These are phyloP conservation scores for Brachionus rotundiformis DNA, from an alignment of 1,140 invertebrate genomes.

Conservation along the genomic window DNA sequence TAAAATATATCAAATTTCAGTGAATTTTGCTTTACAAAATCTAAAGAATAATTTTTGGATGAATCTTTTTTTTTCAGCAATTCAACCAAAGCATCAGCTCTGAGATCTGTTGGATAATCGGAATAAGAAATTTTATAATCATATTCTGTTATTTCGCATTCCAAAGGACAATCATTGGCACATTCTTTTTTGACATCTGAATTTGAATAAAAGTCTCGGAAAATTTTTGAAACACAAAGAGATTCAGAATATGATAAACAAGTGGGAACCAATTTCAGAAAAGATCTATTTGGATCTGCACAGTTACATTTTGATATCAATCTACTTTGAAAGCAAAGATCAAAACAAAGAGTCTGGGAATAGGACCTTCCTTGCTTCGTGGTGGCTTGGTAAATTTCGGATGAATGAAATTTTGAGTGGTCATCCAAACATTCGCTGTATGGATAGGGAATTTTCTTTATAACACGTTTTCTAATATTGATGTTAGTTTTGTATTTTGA, in stretches of 20 bases:
- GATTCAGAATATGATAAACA: neutral
- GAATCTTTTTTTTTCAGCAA: neutral
- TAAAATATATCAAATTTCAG: neutral
- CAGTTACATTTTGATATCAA: conserved; percentile 7
- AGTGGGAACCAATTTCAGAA: neutral
- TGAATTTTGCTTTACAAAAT: neutral
- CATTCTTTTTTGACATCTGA: neutral
- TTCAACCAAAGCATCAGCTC: neutral
- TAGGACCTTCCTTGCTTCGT: neutral
- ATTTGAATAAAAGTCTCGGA: neutral
- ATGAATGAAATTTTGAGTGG: neutral
- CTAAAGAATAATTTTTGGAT: neutral
- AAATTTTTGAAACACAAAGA: neutral
- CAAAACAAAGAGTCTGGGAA: neutral
- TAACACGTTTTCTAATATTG: neutral
- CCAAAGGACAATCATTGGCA: neutral
- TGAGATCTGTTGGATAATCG: neutral
- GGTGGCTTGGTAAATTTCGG: neutral
- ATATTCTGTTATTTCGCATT: neutral
- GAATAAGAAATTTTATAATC: neutral
- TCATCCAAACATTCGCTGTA: conserved; percentile 1
- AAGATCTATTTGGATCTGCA: neutral
- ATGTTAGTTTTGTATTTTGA: neutral
- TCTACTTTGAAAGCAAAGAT: neutral
- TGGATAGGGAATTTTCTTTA: neutral